phyloP scores from a whole-genome alignment of 2,797 vertebrate genomes.

The Capromys pilorides region DNA sequence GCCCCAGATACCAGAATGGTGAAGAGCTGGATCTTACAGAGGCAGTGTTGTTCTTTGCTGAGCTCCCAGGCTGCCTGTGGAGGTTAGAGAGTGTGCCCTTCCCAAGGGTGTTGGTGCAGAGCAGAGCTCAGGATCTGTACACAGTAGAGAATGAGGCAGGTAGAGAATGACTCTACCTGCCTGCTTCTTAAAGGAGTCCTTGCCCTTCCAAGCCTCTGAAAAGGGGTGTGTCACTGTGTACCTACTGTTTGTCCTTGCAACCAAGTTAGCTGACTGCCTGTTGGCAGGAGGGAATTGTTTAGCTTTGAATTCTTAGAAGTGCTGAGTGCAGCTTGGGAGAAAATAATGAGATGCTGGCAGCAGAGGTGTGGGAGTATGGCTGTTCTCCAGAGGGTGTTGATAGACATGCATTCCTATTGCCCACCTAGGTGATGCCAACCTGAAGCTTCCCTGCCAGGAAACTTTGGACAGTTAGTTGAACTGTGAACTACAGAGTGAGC shows the following conservation, averaged over 20 bases:
- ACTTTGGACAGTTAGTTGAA: neutral
- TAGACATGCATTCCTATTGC: neutral
- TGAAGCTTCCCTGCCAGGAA: neutral
- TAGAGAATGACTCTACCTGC: neutral
- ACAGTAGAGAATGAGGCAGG: neutral
- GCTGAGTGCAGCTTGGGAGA: constrained; percentile 26
- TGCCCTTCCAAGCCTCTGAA: constrained; percentile 23
- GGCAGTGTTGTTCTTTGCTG: constrained; percentile 29
- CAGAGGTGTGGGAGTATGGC: constrained; percentile 36
- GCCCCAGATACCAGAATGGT: constrained; percentile 37
- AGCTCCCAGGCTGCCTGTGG: neutral
- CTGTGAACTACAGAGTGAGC: neutral
- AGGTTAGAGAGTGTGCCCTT: neutral
- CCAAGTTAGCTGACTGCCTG: constrained; percentile 54
- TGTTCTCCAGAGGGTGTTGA: neutral
- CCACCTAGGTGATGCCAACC: neutral
- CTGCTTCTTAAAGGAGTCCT: constrained; percentile 16
- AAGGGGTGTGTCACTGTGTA: constrained; percentile 53
- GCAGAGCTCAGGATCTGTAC: neutral
- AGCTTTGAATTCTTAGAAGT: constrained; percentile 28
- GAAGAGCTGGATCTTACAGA: neutral
- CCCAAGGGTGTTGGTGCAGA: neutral
- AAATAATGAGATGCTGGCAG: constrained; percentile 13
- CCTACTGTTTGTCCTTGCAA: constrained; percentile 67
- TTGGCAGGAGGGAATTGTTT: constrained; percentile 52